A percentile compares a stretch with the other conserved stretches of the same genome.
These are phyloP conservation scores for Siniperca undulata DNA, from an alignment of 2,797 vertebrate genomes.

Conservation along the genomic window DNA sequence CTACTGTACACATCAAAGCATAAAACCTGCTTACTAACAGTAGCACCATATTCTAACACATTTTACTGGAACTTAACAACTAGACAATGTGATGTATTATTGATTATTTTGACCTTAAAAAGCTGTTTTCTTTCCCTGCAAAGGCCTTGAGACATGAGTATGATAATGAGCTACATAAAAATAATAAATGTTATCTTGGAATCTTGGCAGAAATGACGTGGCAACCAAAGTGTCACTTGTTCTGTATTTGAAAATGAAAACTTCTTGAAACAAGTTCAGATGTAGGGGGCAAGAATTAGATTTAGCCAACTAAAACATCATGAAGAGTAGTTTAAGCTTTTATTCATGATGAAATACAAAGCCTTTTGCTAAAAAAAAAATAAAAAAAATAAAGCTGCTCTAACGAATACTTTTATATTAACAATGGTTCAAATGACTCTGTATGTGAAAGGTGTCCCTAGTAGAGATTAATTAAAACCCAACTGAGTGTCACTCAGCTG, in stretches of 20 bases:
- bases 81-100: neutral
- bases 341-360: neutral
- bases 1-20: neutral
- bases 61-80: neutral
- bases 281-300: neutral
- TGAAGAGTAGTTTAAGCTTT: neutral
- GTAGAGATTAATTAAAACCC: neutral
- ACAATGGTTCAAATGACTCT: neutral
- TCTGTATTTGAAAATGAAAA: neutral
- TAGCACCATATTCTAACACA: neutral
- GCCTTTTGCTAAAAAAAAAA: neutral
- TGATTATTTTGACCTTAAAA: constrained; percentile 1
- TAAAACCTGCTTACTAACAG: neutral
- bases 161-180: neutral
- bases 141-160: neutral
- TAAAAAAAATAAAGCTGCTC: too few relatives aligned
- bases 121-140: neutral
- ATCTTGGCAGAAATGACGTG: neutral
- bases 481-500: neutral
- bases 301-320: neutral
- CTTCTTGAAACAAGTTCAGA: neutral
- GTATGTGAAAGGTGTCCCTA: too few relatives aligned
- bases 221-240: neutral
- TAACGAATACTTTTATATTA: neutral
- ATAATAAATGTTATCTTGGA: neutral